These are phyloP conservation scores for Tadarida brasiliensis DNA, from an alignment of 2,797 vertebrate species.

Conservation along the genomic window DNA sequence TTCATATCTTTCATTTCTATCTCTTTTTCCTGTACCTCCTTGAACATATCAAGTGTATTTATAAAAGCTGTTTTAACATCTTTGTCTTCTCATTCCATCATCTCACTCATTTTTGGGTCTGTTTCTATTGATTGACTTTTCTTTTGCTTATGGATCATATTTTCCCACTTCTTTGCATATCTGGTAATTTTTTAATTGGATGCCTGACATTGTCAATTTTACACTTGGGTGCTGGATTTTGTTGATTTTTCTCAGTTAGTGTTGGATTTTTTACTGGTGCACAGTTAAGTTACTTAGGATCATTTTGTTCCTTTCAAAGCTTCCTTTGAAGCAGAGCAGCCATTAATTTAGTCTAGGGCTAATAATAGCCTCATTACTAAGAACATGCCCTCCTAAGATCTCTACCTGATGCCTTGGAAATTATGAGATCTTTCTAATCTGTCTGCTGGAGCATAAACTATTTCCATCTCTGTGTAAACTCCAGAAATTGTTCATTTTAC, in stretches of 20 bases:
- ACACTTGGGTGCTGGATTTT: not conserved
- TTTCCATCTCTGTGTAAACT: not conserved
- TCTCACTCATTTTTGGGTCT: too few species aligned
- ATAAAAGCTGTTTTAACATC: not conserved
- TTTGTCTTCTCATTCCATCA: too few species aligned
- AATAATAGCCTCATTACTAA: not conserved
- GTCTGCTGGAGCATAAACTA: not conserved
- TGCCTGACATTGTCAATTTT: not conserved
- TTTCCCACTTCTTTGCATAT: not conserved
- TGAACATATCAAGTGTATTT: not conserved
- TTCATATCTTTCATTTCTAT: constrained; percentile 22
- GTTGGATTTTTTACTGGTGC: not conserved
- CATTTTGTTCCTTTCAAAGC: not conserved
- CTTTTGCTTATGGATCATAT: too few species aligned
- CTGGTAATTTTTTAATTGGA: not conserved
- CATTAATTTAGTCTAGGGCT: not conserved
- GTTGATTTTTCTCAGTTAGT: not conserved
- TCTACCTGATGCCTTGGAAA: not conserved
- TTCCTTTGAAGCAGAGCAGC: not conserved
- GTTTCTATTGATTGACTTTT: too few species aligned
- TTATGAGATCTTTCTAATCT: not conserved
- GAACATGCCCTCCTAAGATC: not conserved
- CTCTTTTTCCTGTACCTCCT: not conserved
- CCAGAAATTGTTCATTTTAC: not conserved
- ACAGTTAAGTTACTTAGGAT: not conserved